These are phyloP conservation scores for Phortica magna DNA, from an alignment of 2,888 invertebrate species.

Conservation along the genomic window DNA sequence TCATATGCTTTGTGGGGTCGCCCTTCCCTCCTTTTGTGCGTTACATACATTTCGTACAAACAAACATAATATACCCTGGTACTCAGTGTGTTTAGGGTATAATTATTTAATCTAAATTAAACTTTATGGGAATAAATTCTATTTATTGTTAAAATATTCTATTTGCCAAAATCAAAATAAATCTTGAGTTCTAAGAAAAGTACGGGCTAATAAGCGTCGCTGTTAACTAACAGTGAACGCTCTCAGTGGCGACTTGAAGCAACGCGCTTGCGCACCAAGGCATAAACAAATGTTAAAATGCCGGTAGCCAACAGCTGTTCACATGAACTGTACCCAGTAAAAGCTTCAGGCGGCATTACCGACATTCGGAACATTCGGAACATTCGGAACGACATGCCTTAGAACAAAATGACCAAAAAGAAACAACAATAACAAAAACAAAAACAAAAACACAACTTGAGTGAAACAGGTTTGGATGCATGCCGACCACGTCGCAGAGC, in stretches of 20 bases:
- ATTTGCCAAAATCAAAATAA: too few species aligned
- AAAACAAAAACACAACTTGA: slow-evolving; percentile 3
- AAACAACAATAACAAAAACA: background rate
- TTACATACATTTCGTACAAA: too few species aligned
- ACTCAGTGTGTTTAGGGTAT: too few species aligned
- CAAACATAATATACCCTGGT: too few species aligned
- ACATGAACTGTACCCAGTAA: slow-evolving; percentile 46
- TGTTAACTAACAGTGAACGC: slow-evolving; percentile 25
- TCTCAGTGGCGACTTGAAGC: background rate
- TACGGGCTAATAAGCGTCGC: background rate
- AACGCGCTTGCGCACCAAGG: slow-evolving; percentile 55
- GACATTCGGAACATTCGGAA: slow-evolving; percentile 35
- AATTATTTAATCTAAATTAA: too few species aligned
- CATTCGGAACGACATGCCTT: background rate
- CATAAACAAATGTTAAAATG: slow-evolving; percentile 68
- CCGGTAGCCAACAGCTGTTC: slow-evolving; percentile 47
- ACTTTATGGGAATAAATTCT: too few species aligned
- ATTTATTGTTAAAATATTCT: too few species aligned
- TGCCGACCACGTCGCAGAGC: slow-evolving; percentile 20
- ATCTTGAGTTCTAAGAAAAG: too few species aligned
- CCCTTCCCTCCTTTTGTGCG: too few species aligned
- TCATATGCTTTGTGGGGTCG: too few species aligned
- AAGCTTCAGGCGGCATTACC: slow-evolving; percentile 50
- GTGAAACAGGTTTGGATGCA: background rate
- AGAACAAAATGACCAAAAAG: slow-evolving; percentile 10